Conservation (phyloP, 1,140 invertebrate genomes). For the Drusus annulatus region DNA sequence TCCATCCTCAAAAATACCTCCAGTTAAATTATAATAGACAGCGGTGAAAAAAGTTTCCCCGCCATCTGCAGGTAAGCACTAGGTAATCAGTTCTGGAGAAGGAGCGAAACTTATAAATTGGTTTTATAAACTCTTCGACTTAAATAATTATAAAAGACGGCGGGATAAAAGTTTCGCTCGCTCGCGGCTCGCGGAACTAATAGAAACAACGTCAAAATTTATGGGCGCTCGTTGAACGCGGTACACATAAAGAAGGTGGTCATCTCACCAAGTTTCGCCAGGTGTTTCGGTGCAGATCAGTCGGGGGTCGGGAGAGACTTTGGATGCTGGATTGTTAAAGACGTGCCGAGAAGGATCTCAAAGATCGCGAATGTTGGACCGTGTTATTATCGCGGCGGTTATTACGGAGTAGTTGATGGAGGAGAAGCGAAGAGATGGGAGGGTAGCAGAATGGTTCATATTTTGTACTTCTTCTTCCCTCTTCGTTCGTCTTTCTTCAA, state of each 20-base stretch:
- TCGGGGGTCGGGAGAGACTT: background rate
- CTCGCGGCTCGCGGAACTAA: conserved; percentile 6
- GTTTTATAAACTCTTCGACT: too few species aligned
- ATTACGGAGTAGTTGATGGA: background rate
- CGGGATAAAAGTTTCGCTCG: conserved; percentile 27
- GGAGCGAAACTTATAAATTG: conserved; percentile 13
- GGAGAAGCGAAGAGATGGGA: background rate
- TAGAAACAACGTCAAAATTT: conserved; percentile 38
- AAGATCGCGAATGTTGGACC: conserved; percentile 38
- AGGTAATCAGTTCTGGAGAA: too few species aligned
- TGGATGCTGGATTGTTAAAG: background rate
- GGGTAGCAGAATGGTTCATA: background rate
- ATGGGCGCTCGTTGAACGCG: conserved; percentile 26
- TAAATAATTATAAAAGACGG: too few species aligned
- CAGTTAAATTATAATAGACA: conserved; percentile 15
- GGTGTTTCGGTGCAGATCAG: background rate
- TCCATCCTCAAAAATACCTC: conserved; percentile 17
- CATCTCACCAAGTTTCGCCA: conserved; percentile 12
- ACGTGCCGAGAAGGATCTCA: conserved; percentile 33
- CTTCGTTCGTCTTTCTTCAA: too few species aligned
- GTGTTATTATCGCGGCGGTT: conserved; percentile 42
- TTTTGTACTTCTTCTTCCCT: too few species aligned
- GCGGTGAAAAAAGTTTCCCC: conserved; percentile 19
- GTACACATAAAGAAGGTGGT: conserved; percentile 16
- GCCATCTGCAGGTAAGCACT: too few species aligned